Evolutionary conservation across 2,797 vertebrate species (phyloP).

Genomic region (Danio jaintianensis): DNA sequence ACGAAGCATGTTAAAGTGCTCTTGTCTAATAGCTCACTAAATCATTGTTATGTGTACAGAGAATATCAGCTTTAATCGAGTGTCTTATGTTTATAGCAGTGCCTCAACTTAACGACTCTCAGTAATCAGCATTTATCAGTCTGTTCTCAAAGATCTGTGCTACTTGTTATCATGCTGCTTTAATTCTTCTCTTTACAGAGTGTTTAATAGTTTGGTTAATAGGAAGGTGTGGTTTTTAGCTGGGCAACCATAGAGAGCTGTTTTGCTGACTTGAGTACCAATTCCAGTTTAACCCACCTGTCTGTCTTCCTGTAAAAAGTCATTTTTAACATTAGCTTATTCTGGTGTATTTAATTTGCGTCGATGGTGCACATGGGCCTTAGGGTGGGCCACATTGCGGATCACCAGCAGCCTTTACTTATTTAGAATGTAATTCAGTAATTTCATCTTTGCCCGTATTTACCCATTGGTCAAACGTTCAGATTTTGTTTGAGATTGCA

Average conservation of each 20-base stretch:
- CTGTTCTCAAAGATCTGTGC: neutral
- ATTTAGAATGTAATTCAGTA: too few relatives aligned
- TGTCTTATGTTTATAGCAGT: conserved; percentile 31
- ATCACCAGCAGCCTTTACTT: too few relatives aligned
- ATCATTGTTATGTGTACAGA: conserved; percentile 7
- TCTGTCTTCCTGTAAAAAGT: neutral
- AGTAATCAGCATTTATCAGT: conserved; percentile 19
- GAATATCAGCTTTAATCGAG: conserved; percentile 19
- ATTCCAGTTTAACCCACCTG: neutral
- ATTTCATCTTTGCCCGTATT: too few relatives aligned
- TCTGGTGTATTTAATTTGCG: neutral
- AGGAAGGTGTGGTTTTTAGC: neutral
- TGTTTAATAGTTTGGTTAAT: neutral
- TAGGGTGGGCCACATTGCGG: too few relatives aligned
- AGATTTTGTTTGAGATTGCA: too few relatives aligned
- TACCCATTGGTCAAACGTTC: too few relatives aligned
- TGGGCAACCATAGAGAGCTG: neutral
- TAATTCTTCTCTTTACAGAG: neutral
- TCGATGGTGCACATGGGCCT: too few relatives aligned
- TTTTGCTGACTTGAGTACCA: neutral
- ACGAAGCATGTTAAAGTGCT: neutral
- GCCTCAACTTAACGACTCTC: conserved; percentile 13
- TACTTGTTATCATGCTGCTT: conserved; percentile 17
- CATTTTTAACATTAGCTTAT: neutral
- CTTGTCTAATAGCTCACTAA: conserved; percentile 9